A percentile compares a stretch with the other conserved stretches of the same genome.
These are phyloP conservation scores for Anthopleura sola DNA, from an alignment of 64 coral and sea anemone species.

Conservation along the genomic window DNA sequence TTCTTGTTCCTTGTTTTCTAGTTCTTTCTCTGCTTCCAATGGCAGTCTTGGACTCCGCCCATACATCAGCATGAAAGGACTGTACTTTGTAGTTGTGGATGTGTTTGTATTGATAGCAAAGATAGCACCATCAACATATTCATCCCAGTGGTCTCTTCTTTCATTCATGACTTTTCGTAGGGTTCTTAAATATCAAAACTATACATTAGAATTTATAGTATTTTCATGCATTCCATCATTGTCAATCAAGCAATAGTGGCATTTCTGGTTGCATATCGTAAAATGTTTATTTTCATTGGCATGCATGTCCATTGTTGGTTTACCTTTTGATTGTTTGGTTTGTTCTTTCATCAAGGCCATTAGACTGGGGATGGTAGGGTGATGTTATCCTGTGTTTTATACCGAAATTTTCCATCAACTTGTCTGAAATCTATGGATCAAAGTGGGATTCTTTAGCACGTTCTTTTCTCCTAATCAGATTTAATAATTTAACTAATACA, in stretches of 20 bases:
- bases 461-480: too few relatives aligned
- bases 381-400: constrained; percentile 39
- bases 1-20: not conserved
- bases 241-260: not conserved
- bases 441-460: too few relatives aligned
- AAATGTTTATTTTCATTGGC: not conserved
- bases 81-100: constrained; percentile 48
- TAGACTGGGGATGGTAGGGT: constrained; percentile 40
- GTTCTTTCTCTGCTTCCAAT: constrained; percentile 34
- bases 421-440: too few relatives aligned
- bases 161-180: constrained; percentile 61
- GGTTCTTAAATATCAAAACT: constrained; percentile 39
- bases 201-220: not conserved
- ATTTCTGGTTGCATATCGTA: not conserved
- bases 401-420: too few relatives aligned
- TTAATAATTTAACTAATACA: too few relatives aligned
- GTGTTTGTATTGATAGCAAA: constrained; percentile 55
- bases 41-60: constrained; percentile 27
- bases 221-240: not conserved
- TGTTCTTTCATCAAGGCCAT: constrained; percentile 61
- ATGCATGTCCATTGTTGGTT: not conserved
- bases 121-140: too few relatives aligned
- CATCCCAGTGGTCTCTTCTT: too few relatives aligned
- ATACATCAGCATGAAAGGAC: constrained; percentile 54
- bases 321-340: not conserved